Evolutionary conservation across 2,888 invertebrate species (phyloP).

Genomic region (Tetheella fluctuosa): DNA sequence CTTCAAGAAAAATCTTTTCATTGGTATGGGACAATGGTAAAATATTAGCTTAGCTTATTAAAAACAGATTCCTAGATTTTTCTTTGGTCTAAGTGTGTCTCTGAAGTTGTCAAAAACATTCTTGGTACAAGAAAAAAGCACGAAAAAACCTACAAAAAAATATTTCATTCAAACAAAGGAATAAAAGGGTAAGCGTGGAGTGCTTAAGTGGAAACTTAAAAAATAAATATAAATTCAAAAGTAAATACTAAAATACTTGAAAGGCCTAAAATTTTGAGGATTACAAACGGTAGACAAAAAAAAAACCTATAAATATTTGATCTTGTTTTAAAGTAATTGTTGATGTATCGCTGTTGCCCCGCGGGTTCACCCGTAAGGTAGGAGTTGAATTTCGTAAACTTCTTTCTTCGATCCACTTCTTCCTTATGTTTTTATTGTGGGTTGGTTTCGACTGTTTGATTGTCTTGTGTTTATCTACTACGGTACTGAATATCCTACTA

Average conservation of each 20-base stretch:
- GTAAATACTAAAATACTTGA: not conserved
- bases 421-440: too few species aligned
- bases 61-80: too few species aligned
- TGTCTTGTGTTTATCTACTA: too few species aligned
- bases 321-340: not conserved
- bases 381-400: too few species aligned
- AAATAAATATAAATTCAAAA: not conserved
- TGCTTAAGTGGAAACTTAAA: slow-evolving; percentile 3
- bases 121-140: not conserved
- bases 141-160: not conserved
- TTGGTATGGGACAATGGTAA: too few species aligned
- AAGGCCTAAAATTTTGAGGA: not conserved
- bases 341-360: not conserved
- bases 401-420: too few species aligned
- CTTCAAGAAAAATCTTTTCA: too few species aligned
- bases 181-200: not conserved
- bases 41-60: too few species aligned
- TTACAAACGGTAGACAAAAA: not conserved
- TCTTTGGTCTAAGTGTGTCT: not conserved
- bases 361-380: too few species aligned
- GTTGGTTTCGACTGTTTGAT: too few species aligned
- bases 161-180: not conserved
- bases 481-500: too few species aligned
- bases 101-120: not conserved
- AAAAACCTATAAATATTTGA: not conserved